A percentile compares a stretch with the other conserved stretches of the same genome.
phyloP scores from a whole-genome alignment of 2,888 invertebrate genomes.

The Polylopha cassiicola region DNA sequence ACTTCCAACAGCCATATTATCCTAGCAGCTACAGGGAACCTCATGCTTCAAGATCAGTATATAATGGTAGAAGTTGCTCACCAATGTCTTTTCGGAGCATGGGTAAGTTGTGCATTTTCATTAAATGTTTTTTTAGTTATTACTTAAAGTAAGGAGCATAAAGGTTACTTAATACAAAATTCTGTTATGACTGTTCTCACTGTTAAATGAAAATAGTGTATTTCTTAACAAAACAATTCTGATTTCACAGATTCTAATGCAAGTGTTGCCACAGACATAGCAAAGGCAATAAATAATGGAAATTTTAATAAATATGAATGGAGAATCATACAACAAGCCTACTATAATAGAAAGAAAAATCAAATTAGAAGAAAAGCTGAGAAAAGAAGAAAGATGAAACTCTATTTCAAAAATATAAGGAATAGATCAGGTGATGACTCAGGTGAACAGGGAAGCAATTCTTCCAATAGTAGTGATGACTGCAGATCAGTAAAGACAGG shows the following conservation, averaged over 20 bases:
- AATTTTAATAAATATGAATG: slow-evolving; percentile 49
- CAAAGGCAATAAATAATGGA: slow-evolving; percentile 41
- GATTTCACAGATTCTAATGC: slow-evolving; percentile 53
- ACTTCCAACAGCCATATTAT: slow-evolving; percentile 35
- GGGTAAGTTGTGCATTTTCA: slow-evolving; percentile 44
- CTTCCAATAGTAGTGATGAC: slow-evolving; percentile 58
- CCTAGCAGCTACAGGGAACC: slow-evolving; percentile 27
- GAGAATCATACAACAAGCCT: slow-evolving; percentile 45
- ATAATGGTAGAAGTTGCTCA: slow-evolving; percentile 50
- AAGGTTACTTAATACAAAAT: too few species aligned
- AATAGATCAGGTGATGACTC: slow-evolving; percentile 50
- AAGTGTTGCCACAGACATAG: slow-evolving; percentile 50
- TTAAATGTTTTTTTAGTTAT: too few species aligned
- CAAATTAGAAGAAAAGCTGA: slow-evolving; percentile 40
- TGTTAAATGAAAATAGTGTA: too few species aligned
- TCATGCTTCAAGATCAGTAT: slow-evolving; percentile 41
- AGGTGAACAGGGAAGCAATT: slow-evolving; percentile 55
- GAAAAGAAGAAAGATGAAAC: slow-evolving; percentile 43
- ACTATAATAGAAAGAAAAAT: slow-evolving; percentile 39
- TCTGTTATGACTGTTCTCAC: too few species aligned
- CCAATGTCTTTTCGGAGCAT: slow-evolving; percentile 54
- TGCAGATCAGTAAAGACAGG: slow-evolving; percentile 41
- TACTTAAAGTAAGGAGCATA: too few species aligned
- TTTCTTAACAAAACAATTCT: too few species aligned
- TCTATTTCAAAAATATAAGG: slow-evolving; percentile 38